Base-by-base conservation (phyloP, 2,113 vertebrate species). In the Catagonus wagneri region DNA sequence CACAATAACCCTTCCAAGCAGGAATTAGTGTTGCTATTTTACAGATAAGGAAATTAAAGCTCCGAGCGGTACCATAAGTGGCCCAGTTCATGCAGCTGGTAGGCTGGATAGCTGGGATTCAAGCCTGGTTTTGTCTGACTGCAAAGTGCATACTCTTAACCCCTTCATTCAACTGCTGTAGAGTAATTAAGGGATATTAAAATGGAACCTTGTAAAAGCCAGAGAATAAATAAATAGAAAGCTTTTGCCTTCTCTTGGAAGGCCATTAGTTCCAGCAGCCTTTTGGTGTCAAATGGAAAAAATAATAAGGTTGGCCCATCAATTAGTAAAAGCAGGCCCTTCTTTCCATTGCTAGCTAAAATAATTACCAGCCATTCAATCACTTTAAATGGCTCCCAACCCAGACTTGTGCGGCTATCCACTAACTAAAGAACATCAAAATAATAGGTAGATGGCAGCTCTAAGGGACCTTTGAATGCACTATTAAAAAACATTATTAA, bases 121-220 rank as follows among this genome's bases (percentile, higher is more conserved):
- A 44, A 88, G 32, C 39, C 81, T n/a, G 32, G 34, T 85, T 96
- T 94, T 95, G 7, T 94, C 27, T 78, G 13, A 19, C 34, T 92
- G 50, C 84, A 87, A 93, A 96, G 63, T 60, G 65, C 84, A 76
- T 80, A 54, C 54, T 88, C 50, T 86, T 83, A 93, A 86, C 36
- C 50, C 7, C n/a, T 61, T 19, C 10, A 84, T 52, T 95, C 79
- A 81, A 69, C 34, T 89, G 32, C 60, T 50, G 4, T 39, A 65
- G 52, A 58, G 8, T 92, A 92, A 96, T 97, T 97, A 95, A 90
- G 81, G n/a, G 78, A 44, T 83, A 90, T 95, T 96, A 81, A 96
- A 86, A 79, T 86, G 52, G 58, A 92, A 90, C 68, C 54, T 20
- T 58, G 23, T 78, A 84, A 94, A 84, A 96, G 68, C 22, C 58